Base-by-base conservation (phyloP, 2,797 vertebrate genomes). In the Podarcis siculus region DNA sequence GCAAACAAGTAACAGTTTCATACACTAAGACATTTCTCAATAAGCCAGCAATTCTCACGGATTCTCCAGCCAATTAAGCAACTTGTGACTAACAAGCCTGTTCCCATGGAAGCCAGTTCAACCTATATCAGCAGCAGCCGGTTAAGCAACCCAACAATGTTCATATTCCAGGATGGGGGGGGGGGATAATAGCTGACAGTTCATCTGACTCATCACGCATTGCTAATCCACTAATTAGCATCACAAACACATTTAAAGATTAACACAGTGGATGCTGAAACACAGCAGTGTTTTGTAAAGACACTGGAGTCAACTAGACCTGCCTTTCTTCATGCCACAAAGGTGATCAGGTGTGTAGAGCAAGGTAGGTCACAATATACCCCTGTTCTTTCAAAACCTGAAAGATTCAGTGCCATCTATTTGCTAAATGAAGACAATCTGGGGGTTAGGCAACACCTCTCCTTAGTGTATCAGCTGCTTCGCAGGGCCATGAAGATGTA, bases 41-140 rank as follows among this genome's bases (percentile, higher is more conserved):
- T 1, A 19, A 91, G 91, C 42, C 91, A 92, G 87, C 89, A 42
- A 89, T 94, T 93, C 95, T 95, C 95, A 91, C 19, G 82, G 92
- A 35, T 89, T n/a, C 90, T 93, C 92, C 86, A 1, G 8, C 86
- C 91, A 87, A 90, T 90, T 90, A 32, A 55, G 6, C n/a, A 30
- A n/a, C 87, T 13, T 0, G 83, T 87, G 93, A 81, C 89, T 88
- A 71, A 91, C 15, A 45, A 91, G 89, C 83, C 82, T 32, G 10
- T 88, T 94, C 94, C 92, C 94, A 91, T 15, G 92, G 84, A 64
- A 5, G 67, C 86, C 0, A 1, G 0, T 89, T 91, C 87, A 23
- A 5, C 91, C 78, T 83, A 2, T 86, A 67, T 10, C 42, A 69
- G 55, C 64, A 0, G 1, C 23, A 7, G 35, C 93, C 69, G 42